Percentiles rank a stretch among this genome's conserved stretches.
Evolutionary conservation across 2,888 invertebrate genomes (phyloP).

Genomic region (Euplagia quadripunctaria): DNA sequence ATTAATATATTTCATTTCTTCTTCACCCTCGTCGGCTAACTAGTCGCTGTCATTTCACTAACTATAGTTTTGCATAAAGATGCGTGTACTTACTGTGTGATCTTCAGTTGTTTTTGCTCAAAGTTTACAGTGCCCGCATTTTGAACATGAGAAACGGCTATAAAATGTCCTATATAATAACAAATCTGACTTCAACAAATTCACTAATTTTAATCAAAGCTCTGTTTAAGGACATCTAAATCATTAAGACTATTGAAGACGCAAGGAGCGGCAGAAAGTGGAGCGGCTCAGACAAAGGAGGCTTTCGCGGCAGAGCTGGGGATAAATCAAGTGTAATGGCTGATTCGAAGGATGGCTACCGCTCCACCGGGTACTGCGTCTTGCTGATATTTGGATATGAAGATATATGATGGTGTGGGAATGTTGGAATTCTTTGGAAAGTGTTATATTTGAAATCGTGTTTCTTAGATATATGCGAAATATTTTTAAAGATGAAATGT

Average conservation of each 20-base stretch:
- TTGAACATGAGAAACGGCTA: not conserved
- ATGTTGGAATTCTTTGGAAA: not conserved
- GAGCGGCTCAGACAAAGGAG: constrained; percentile 47
- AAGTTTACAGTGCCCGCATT: not conserved
- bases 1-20: no score
- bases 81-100: no score
- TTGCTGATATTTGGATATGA: constrained; percentile 20
- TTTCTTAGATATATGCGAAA: not conserved
- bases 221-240: constrained; percentile 26
- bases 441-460: not conserved
- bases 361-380: constrained; percentile 15
- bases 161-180: not conserved
- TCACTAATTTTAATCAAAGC: constrained; percentile 12
- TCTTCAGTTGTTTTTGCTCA: not conserved
- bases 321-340: constrained; percentile 59
- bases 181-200: not conserved
- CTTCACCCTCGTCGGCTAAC: no score
- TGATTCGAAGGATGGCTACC: constrained; percentile 37
- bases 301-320: constrained; percentile 28
- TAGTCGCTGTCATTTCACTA: no score
- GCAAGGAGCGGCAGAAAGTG: constrained; percentile 24
- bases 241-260: constrained; percentile 45
- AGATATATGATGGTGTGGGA: constrained; percentile 4
- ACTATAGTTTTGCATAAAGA: no score
- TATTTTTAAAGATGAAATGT: no score